phyloP scores from a whole-genome alignment of 1,140 invertebrate genomes.

The Antheraea mylitta region DNA sequence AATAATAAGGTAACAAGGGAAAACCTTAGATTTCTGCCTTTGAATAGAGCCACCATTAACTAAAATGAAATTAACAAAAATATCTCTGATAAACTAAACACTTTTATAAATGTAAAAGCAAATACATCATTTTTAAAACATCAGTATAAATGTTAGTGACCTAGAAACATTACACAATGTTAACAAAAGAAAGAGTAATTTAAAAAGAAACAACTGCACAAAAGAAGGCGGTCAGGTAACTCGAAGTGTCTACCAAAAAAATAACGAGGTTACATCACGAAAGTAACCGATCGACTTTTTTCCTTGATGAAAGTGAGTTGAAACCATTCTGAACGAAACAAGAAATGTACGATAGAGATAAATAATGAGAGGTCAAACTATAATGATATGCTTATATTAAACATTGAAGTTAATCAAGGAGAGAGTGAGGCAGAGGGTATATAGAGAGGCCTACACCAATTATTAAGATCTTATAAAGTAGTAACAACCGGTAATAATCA shows the following conservation, averaged over 20 bases:
- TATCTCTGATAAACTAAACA: no score
- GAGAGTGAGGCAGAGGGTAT: background rate
- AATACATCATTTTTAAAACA: background rate
- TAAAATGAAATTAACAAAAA: no score
- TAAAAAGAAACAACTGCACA: slow-evolving; percentile 2
- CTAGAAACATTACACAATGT: slow-evolving; percentile 20
- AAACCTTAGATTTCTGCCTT: no score
- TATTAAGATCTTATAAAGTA: background rate
- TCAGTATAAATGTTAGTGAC: slow-evolving; percentile 9
- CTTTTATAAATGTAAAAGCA: background rate
- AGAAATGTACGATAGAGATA: background rate
- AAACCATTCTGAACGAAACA: background rate
- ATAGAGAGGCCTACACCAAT: background rate
- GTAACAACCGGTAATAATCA: no score
- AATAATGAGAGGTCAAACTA: background rate
- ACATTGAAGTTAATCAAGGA: background rate
- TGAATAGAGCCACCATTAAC: no score
- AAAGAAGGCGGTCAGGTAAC: slow-evolving; percentile 1
- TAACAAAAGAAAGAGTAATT: background rate
- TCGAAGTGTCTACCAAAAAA: slow-evolving; percentile 21
- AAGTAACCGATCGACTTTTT: slow-evolving; percentile 15
- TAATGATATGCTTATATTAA: background rate
- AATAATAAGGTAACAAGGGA: no score
- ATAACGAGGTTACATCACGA: slow-evolving; percentile 38
- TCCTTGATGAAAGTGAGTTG: background rate